These are phyloP conservation scores for Hippocampus comes DNA, from an alignment of 2,113 vertebrate species.

Conservation along the genomic window DNA sequence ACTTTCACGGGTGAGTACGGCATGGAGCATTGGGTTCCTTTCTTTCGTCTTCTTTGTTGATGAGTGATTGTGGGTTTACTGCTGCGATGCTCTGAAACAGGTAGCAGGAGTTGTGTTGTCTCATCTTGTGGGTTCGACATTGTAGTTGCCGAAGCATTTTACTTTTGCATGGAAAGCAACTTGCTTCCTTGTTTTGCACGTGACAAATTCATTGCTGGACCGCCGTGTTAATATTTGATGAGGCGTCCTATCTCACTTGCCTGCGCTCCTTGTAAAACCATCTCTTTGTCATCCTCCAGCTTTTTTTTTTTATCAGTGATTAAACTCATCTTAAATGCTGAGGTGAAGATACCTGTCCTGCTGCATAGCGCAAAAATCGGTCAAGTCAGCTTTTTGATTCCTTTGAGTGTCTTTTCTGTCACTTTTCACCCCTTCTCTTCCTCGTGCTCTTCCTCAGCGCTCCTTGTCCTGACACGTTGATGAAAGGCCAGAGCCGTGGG, in stretches of 20 bases:
- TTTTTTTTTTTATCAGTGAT: conserved; percentile 37
- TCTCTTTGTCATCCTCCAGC: conserved; percentile 12
- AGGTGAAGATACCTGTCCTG: conserved; percentile 18
- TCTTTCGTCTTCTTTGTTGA: conserved; percentile 29
- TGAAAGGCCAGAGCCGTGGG: conserved; percentile 40
- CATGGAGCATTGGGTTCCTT: conserved; percentile 3
- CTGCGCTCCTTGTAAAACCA: conserved; percentile 16
- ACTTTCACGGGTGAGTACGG: conserved; percentile 71
- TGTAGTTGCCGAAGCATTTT: background rate
- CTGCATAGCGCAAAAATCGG: conserved; percentile 43
- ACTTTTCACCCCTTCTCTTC: conserved; percentile 8
- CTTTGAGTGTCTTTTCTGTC: conserved; percentile 24
- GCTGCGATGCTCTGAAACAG: conserved; percentile 51
- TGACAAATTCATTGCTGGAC: conserved; percentile 46
- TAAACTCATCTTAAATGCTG: conserved; percentile 13
- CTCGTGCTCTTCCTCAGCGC: background rate
- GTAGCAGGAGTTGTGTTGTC: conserved; percentile 48
- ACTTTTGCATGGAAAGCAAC: background rate
- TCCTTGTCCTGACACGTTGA: conserved; percentile 58
- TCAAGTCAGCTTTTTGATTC: conserved; percentile 27
- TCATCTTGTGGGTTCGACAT: background rate
- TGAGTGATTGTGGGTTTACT: conserved; percentile 3
- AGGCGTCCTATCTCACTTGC: conserved; percentile 40
- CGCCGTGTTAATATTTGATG: conserved; percentile 68
- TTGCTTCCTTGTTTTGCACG: background rate